Percentiles rank a stretch among this genome's conserved stretches.
Conservation (phyloP, 2,113 vertebrate species). For the Aegithalos caudatus region DNA sequence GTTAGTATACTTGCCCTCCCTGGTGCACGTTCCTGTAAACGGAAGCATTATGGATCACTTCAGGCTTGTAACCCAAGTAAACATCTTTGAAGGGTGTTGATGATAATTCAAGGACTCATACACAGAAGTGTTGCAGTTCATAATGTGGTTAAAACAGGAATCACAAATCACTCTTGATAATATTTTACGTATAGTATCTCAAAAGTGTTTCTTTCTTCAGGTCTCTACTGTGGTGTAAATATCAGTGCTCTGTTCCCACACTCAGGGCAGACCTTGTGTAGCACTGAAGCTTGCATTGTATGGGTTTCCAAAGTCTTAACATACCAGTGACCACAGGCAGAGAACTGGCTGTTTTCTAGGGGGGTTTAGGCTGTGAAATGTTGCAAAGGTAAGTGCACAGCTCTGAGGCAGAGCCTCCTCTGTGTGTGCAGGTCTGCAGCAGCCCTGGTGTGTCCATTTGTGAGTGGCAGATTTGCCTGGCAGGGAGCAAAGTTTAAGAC, state of each 20-base stretch:
- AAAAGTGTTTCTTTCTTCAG: background rate
- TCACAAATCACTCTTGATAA: slow-evolving; percentile 15
- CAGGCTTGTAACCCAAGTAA: slow-evolving; percentile 38
- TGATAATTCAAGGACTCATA: slow-evolving; percentile 32
- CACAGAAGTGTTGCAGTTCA: background rate
- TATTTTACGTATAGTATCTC: background rate
- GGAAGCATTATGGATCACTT: slow-evolving; percentile 47
- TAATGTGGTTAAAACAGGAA: background rate
- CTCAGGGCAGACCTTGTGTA: background rate
- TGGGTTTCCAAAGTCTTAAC: background rate
- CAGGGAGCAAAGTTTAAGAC: background rate
- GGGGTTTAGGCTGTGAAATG: background rate
- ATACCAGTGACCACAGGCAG: background rate
- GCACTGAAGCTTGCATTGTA: rapidly evolving
- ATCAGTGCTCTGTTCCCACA: background rate
- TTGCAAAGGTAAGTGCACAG: background rate
- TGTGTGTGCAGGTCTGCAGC: background rate
- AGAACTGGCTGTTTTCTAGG: background rate
- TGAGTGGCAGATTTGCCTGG: background rate
- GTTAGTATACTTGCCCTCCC: slow-evolving; percentile 22
- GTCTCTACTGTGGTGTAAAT: background rate
- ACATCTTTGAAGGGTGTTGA: slow-evolving; percentile 47
- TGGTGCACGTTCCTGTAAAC: slow-evolving; percentile 22
- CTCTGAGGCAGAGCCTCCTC: background rate
- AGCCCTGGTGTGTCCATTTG: rapidly evolving